phyloP scores from a whole-genome alignment of 2,113 vertebrate species.

The Charadrius vociferus region DNA sequence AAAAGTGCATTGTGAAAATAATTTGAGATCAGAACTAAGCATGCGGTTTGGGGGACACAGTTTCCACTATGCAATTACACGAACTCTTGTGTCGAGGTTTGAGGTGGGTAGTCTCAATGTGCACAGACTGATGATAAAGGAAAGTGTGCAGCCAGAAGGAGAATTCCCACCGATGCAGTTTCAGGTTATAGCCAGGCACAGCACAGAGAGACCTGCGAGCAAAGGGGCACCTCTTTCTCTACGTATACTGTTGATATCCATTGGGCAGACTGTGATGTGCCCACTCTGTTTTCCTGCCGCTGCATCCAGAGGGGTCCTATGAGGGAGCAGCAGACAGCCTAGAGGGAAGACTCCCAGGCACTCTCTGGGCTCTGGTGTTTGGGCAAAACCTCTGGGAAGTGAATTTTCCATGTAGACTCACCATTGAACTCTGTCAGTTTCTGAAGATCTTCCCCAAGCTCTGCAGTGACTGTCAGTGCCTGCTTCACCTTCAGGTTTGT shows the following conservation, averaged over 20 bases:
- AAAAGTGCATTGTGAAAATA: background rate
- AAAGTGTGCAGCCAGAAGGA: background rate
- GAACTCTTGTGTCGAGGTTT: background rate
- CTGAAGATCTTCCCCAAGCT: slow-evolving; percentile 80
- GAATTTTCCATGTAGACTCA: slow-evolving; percentile 57
- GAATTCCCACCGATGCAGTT: background rate
- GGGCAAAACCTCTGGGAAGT: background rate
- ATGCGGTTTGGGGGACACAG: background rate
- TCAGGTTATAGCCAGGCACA: background rate
- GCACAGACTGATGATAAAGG: background rate
- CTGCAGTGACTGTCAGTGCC: slow-evolving; percentile 85
- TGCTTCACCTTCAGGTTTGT: slow-evolving; percentile 98
- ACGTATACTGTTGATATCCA: fast-evolving
- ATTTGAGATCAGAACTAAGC: background rate
- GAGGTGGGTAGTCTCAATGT: fast-evolving
- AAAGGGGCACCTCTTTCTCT: background rate
- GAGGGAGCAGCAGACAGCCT: background rate
- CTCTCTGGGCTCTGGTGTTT: background rate
- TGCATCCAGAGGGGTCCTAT: background rate
- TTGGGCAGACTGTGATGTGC: background rate
- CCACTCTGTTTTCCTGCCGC: background rate
- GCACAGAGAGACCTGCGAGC: background rate
- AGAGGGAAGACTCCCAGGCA: background rate
- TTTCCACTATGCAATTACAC: background rate
- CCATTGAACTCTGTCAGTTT: slow-evolving; percentile 84